Evolutionary conservation across 53 echinoderm and acorn worm genomes (phyloP), one percentile per base, ranked within the genome.

Genomic region (Pentamera pediparva): DNA sequence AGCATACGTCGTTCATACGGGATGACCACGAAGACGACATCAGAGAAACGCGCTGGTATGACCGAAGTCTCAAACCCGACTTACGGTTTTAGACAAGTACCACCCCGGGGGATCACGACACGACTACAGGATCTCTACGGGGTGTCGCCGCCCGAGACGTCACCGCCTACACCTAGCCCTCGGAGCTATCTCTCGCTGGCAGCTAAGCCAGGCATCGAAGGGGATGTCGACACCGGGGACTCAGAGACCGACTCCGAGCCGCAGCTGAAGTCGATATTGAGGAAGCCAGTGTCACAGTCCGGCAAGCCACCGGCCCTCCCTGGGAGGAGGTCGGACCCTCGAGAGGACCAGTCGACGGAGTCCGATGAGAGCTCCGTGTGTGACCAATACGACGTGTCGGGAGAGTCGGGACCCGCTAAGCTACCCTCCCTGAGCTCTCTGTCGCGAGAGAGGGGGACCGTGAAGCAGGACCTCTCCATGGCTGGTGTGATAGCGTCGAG

Each of bases 401-500:
- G n/a, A 30, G 50, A 13, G 7, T 50, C 49, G 5, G 19, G 22
- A 8, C 2, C 39, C 18, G 15, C 31, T 2, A 70, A 29, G 34
- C 20, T 19, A 4, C 24, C 43, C 26, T 7, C 30, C 18, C 10
- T 29, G 10, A 25, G 33, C 7, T 30, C 70, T 1, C 18, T 51
- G 19, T 15, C 18, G 33, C 49, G 70, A 50, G 70, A 70, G 13
- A 28, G 20, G 2, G 33, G 32, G 6, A 31, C n/a, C 11, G n/a
- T 50, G 6, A 50, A 50, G 30, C 50, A 51, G 51, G 70, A 70
- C 33, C 50, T 70, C n/a, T 70, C 70, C 18, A 70, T 70, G 70
- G 48, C 70, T 18, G 51, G 70, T 47, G 70, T 70, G 9, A 35
- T 49, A 20, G 33, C 4, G 18, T 51, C 70, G 6, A 61, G 28